phyloP scores from a whole-genome alignment of 2,113 vertebrate species.

The Chiloscyllium plagiosum region DNA sequence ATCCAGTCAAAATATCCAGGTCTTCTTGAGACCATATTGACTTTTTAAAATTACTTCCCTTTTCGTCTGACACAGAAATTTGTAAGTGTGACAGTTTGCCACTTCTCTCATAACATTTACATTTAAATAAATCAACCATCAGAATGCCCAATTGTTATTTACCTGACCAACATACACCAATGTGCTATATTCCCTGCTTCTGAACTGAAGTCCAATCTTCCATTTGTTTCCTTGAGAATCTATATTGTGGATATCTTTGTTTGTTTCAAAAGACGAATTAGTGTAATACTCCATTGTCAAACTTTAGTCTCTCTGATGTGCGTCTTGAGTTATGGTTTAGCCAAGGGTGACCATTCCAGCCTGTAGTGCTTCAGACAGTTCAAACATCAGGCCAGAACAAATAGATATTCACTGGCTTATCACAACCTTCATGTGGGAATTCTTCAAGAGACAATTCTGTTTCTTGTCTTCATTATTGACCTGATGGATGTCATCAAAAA shows the following conservation, averaged over 20 bases:
- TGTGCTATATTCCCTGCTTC: not conserved
- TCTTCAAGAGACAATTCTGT: not conserved
- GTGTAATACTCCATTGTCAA: not conserved
- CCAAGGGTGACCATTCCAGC: not conserved
- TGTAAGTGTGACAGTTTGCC: not conserved
- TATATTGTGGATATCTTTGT: not conserved
- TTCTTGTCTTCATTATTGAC: constrained; percentile 11
- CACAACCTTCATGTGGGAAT: not conserved
- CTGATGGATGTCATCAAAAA: not conserved
- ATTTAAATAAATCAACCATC: not conserved
- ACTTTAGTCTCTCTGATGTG: not conserved
- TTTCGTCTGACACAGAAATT: not conserved
- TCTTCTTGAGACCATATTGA: not conserved
- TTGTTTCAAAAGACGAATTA: not conserved
- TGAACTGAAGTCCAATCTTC: not conserved
- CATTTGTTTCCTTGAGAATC: not conserved
- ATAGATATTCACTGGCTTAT: not conserved
- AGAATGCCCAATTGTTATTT: not conserved
- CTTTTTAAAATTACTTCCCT: not conserved
- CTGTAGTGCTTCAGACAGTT: not conserved
- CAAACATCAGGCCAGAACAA: not conserved
- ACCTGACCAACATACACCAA: not conserved
- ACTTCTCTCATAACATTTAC: not conserved
- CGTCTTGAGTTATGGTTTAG: not conserved
- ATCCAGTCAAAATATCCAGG: not conserved